A percentile compares a stretch with the other conserved stretches of the same genome.
Evolutionary conservation across 2,113 vertebrate species (phyloP).

Genomic region (Hucho hucho): DNA sequence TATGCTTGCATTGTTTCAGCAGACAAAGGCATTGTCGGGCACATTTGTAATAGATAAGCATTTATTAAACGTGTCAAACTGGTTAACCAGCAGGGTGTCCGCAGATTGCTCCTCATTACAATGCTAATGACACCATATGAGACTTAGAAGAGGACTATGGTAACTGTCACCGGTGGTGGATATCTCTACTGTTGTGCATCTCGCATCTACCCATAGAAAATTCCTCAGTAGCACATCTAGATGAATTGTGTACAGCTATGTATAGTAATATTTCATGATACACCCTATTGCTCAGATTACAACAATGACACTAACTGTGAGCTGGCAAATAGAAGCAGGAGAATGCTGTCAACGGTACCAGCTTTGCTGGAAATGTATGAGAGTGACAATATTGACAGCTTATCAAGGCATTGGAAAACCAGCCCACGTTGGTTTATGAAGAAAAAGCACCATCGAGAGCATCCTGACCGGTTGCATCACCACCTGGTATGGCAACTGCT

Average conservation of each 20-base stretch:
- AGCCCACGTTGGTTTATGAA: slow-evolving; percentile 10
- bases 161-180: background rate
- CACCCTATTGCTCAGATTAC: background rate
- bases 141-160: slow-evolving; percentile 18
- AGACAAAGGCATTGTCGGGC: slow-evolving; percentile 25
- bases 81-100: slow-evolving; percentile 30
- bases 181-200: background rate
- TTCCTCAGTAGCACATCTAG: background rate
- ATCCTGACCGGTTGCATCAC: no score
- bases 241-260: background rate
- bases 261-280: background rate
- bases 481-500: no score
- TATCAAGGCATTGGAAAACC: slow-evolving; percentile 7
- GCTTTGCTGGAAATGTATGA: slow-evolving; percentile 21
- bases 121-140: slow-evolving; percentile 43
- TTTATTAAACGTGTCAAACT: slow-evolving; percentile 26
- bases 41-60: slow-evolving; percentile 22
- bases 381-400: slow-evolving; percentile 33
- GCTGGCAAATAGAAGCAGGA: slow-evolving; percentile 5
- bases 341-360: slow-evolving; percentile 2
- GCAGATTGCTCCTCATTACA: slow-evolving; percentile 52
- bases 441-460: background rate
- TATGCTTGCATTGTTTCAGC: background rate
- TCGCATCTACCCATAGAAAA: background rate
- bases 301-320: background rate